A percentile compares a stretch with the other conserved stretches of the same genome.
phyloP scores from a whole-genome alignment of 2,113 vertebrate genomes.

The Tetrao urogallus region DNA sequence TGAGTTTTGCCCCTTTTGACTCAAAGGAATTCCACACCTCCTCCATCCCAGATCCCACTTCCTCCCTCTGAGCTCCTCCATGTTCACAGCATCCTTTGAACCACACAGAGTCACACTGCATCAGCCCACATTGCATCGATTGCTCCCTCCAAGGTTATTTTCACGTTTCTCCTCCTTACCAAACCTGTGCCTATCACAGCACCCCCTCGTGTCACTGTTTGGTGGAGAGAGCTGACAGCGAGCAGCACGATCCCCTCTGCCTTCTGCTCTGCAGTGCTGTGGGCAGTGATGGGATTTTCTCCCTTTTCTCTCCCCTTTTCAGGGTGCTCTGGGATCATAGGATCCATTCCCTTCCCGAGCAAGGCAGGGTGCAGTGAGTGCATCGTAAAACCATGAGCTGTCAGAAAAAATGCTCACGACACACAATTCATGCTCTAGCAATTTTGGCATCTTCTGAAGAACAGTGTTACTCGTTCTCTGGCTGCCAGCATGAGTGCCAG shows the following conservation, averaged over 20 bases:
- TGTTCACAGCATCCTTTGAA: background rate
- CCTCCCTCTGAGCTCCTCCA: background rate
- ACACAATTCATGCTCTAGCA: background rate
- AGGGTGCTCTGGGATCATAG: background rate
- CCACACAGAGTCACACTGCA: background rate
- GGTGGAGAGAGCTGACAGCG: conserved; percentile 24
- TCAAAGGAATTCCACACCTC: background rate
- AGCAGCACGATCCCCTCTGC: background rate
- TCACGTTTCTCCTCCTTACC: background rate
- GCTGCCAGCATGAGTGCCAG: background rate
- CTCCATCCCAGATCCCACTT: background rate
- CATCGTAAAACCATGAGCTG: background rate
- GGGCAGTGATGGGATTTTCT: background rate
- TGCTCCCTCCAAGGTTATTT: conserved; percentile 20
- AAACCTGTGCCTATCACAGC: conserved; percentile 37
- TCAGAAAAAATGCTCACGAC: background rate
- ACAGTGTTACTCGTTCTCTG: background rate
- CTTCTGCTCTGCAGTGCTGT: background rate
- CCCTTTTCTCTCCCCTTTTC: background rate
- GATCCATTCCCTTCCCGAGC: background rate
- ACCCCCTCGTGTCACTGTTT: conserved; percentile 34
- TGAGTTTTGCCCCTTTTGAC: background rate
- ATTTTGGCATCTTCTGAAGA: background rate
- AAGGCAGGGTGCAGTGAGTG: background rate
- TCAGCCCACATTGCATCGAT: background rate